phyloP scores from a whole-genome alignment of 1,140 invertebrate genomes.

The Lasioglossum baleicum region DNA sequence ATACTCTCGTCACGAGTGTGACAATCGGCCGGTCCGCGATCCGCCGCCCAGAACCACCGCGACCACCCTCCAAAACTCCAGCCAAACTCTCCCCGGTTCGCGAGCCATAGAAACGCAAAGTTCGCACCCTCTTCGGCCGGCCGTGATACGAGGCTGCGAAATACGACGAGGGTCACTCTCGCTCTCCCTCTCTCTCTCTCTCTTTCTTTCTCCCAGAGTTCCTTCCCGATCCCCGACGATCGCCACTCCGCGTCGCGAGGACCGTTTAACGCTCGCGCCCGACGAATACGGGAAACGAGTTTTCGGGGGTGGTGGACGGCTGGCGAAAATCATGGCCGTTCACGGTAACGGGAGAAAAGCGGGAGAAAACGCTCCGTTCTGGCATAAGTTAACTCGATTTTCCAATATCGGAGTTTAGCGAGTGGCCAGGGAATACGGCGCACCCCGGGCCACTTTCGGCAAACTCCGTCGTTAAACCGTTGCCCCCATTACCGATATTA shows the following conservation, averaged over 20 bases:
- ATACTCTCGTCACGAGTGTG: constrained; percentile 40
- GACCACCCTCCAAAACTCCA: too few relatives aligned
- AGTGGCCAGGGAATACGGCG: not conserved
- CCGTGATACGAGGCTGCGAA: too few relatives aligned
- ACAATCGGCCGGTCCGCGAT: constrained; percentile 5
- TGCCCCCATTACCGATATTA: constrained; percentile 16
- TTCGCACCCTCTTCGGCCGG: not conserved
- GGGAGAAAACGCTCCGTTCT: too few relatives aligned
- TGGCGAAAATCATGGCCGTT: too few relatives aligned
- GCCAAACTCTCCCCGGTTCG: constrained; percentile 1
- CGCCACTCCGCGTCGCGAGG: too few relatives aligned
- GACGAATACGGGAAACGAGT: too few relatives aligned
- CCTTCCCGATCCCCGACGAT: too few relatives aligned
- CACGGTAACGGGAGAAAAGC: constrained; percentile 6
- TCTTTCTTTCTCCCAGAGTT: too few relatives aligned
- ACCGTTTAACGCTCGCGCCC: constrained; percentile 54
- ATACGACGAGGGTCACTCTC: too few relatives aligned
- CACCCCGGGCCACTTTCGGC: constrained; percentile 15
- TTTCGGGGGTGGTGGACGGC: too few relatives aligned
- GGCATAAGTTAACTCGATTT: constrained; percentile 33
- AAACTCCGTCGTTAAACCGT: constrained; percentile 24
- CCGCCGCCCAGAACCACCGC: too few relatives aligned
- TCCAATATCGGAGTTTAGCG: constrained; percentile 31
- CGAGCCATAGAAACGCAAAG: not conserved
- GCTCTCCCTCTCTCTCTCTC: not conserved